Base-by-base conservation (phyloP, 2,797 vertebrate genomes). In the Champsocephalus esox region DNA sequence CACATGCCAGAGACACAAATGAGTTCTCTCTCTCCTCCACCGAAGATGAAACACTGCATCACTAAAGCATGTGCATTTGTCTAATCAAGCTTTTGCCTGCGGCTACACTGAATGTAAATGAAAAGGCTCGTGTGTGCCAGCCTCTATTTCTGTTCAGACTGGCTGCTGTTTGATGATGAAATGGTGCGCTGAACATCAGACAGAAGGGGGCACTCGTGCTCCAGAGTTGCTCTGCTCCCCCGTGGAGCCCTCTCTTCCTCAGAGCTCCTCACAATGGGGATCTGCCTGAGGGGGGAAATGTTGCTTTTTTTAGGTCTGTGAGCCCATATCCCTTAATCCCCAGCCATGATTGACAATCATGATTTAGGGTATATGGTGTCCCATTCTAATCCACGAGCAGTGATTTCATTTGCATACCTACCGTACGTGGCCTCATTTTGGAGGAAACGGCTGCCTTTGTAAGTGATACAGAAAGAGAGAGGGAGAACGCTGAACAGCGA, bases 251-350 rank as follows among this genome's bases (percentile, higher is more conserved):
- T 90, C 91, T 92, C 89, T 91, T 93, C 94, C 93, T 94, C 91
- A 87, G 93, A 96, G 94, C 95, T 95, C 93, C 83, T 97, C 96
- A 95, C 97, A 97, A 97, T 98, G 96, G 97, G 96, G 96, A 96
- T 96, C 96, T 97, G 96, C 97, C 97, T 95, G 96, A 88, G 96
- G 97, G 97, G 96, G 96, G 96, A 96, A 96, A 96, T 96, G 96
- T 97, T 97, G 96, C 97, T 97, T 98, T 99, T 98, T 98, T 99
- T 98, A 97, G 97, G 95, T 97, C 97, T 99, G 97, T 96, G 97
- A 97, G 97, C 96, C 96, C 96, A 96, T 97, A 98, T 99, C 97
- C 97, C 96, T 98, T 99, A 99, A 99, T 99, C 97, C 98, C 93
- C 96, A 95, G 95, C 95, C 96, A 97, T 99, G 98, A 99, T 98